Evolutionary conservation across 2,888 invertebrate genomes (phyloP).

Genomic region (Craniophora ligustri): DNA sequence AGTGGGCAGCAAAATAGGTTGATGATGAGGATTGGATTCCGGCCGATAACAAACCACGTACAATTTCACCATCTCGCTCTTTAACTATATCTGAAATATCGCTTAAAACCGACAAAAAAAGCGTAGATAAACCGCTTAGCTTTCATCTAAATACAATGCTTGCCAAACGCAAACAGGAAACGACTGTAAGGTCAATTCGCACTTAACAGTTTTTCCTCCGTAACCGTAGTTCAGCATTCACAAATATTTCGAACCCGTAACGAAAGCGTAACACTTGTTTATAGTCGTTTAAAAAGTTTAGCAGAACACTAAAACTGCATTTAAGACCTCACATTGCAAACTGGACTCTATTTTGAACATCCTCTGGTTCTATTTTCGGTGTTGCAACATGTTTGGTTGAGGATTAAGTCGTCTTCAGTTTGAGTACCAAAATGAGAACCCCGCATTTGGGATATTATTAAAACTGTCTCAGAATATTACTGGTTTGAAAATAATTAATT

Average conservation of each 20-base stretch:
- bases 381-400: constrained; percentile 2
- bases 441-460: constrained; percentile 43
- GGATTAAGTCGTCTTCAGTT: constrained; percentile 49
- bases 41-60: no score
- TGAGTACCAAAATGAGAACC: constrained; percentile 51
- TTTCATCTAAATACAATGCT: constrained; percentile 11
- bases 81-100: neutral
- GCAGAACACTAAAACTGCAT: constrained; percentile 51
- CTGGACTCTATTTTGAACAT: neutral
- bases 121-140: constrained; percentile 1
- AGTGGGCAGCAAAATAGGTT: no score
- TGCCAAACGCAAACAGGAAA: constrained; percentile 31
- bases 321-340: constrained; percentile 15
- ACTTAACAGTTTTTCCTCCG: constrained; percentile 39
- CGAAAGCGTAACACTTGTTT: constrained; percentile 64
- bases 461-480: constrained; percentile 25
- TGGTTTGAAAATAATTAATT: constrained; percentile 38
- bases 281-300: constrained; percentile 60
- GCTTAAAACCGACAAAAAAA: neutral
- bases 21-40: no score
- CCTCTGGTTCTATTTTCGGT: constrained; percentile 6
- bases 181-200: constrained; percentile 30
- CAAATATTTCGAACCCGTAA: constrained; percentile 54
- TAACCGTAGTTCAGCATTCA: constrained; percentile 39
- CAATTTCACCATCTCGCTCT: no score